Base-by-base conservation (phyloP, 2,888 invertebrate genomes). In the Scaptomyza flava region DNA sequence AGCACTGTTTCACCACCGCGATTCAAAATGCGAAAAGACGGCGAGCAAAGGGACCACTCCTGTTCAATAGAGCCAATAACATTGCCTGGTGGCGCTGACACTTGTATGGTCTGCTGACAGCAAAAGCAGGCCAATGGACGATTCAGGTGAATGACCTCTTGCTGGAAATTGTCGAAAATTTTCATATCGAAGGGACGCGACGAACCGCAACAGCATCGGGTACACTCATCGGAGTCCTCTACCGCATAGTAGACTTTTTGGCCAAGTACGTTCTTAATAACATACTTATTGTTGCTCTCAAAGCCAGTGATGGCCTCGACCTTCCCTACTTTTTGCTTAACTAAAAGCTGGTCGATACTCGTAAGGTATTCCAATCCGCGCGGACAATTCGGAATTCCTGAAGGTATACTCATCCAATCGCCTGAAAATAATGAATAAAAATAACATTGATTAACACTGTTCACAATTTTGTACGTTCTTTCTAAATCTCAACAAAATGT, bases 311-410 rank as follows among this genome's bases (percentile, higher is more conserved):
- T 94, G 8, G 96, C 97, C 94, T 92, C 87, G 91, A 96, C 91
- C 52, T 96, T 84, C 90, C 97, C 96, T 36, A 96, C 94, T 92
- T 96, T 96, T 92, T 97, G 97, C 81, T 96, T 95, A 65, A 97
- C 95, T 76, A 96, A 93, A 61, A 97, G 93, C 82, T 96, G 95
- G 91, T 97, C 96, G 94, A 97, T 95, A 94, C 94, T 94, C 93
- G 96, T 96, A 93, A 97, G 96, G 94, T 96, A 97, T 93, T 96
- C 97, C 94, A 97, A 95, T 81, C 97, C 97, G 91, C 95, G 96
- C 56, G 96, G 97, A 93, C 96, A 96, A 91, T 95, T 96, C 94
- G 93, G 91, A 73, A 90, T 94, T 80, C 94, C 95, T 93, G 94
- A 94, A 77, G 96, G 96, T 91, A 95, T 94, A 94, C 92, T 94